Percentiles rank a stretch among this genome's conserved stretches.
These are phyloP conservation scores for Poeciliopsis occidentalis DNA, from an alignment of 2,113 vertebrate genomes.

Conservation along the genomic window DNA sequence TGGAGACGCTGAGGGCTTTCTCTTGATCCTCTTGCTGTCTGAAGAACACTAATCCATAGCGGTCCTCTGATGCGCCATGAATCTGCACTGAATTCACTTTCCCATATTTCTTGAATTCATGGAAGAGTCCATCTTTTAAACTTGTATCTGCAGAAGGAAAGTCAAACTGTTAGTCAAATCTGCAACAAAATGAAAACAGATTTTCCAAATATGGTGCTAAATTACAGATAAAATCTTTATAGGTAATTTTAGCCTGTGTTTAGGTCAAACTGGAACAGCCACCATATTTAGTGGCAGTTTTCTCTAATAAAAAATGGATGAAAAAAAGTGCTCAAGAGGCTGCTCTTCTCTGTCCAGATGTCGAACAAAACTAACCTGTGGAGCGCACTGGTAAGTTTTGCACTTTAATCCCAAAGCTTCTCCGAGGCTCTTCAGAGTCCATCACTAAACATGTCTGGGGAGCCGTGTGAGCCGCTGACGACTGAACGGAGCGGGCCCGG, in stretches of 20 bases:
- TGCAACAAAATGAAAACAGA: neutral
- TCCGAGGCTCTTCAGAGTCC: constrained; percentile 96
- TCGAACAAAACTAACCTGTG: constrained; percentile 82
- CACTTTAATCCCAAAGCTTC: constrained; percentile 99
- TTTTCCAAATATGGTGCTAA: neutral
- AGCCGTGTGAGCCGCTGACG: constrained; percentile 91
- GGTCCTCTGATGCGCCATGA: constrained; percentile 93
- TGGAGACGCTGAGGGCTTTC: constrained; percentile 94
- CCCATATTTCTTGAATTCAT: constrained; percentile 99
- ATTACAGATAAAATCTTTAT: neutral
- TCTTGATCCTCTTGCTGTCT: constrained; percentile 98
- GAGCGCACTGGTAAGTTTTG: constrained; percentile 98
- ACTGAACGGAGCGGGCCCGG: constrained; percentile 92
- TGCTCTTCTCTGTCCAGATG: too few relatives aligned
- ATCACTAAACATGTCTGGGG: constrained; percentile 85
- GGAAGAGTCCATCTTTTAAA: constrained; percentile 99
- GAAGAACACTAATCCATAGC: constrained; percentile 97
- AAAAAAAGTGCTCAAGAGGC: too few relatives aligned
- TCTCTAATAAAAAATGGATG: neutral
- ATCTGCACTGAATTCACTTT: constrained; percentile 99
- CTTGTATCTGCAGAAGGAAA: constrained; percentile 87
- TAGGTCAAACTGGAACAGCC: neutral
- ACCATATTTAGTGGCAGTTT: neutral
- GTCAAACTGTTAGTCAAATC: neutral
- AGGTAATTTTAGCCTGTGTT: neutral